Evolutionary conservation across 2,888 invertebrate genomes (phyloP).

Genomic region (Cryptocheilus praepositus): DNA sequence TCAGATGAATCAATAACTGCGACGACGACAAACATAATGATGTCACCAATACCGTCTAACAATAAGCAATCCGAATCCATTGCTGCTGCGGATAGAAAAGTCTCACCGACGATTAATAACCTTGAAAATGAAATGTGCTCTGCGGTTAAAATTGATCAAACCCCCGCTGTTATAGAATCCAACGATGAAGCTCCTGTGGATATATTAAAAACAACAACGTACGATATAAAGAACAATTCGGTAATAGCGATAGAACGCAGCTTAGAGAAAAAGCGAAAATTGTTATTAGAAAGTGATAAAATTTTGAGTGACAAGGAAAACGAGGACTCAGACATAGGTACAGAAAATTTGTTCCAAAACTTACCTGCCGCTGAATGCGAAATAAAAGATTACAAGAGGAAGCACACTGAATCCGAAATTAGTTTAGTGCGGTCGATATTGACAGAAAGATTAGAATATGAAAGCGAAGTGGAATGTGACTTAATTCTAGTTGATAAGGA

Average conservation of each 20-base stretch:
- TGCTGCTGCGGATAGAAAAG: background rate
- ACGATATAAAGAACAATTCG: no score
- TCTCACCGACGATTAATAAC: background rate
- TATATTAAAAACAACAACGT: slow-evolving; percentile 1
- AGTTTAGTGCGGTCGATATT: slow-evolving; percentile 33
- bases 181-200: slow-evolving; percentile 14
- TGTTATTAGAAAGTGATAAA: slow-evolving; percentile 13
- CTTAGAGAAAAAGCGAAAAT: background rate
- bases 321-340: slow-evolving; percentile 35
- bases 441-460: slow-evolving; percentile 37
- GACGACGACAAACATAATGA: background rate
- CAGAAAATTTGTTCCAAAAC: slow-evolving; percentile 56
- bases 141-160: slow-evolving; percentile 25
- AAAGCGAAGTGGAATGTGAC: slow-evolving; percentile 51
- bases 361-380: slow-evolving; percentile 60
- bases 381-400: background rate
- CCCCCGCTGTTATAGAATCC: slow-evolving; percentile 27
- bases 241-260: background rate
- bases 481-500: slow-evolving; percentile 47
- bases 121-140: background rate
- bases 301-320: slow-evolving; percentile 27
- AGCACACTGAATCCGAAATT: slow-evolving; percentile 17
- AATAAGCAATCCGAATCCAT: background rate
- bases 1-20: background rate
- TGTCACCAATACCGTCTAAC: background rate